Conservation (phyloP, 2,113 vertebrate species). For the Oryzias celebensis region DNA sequence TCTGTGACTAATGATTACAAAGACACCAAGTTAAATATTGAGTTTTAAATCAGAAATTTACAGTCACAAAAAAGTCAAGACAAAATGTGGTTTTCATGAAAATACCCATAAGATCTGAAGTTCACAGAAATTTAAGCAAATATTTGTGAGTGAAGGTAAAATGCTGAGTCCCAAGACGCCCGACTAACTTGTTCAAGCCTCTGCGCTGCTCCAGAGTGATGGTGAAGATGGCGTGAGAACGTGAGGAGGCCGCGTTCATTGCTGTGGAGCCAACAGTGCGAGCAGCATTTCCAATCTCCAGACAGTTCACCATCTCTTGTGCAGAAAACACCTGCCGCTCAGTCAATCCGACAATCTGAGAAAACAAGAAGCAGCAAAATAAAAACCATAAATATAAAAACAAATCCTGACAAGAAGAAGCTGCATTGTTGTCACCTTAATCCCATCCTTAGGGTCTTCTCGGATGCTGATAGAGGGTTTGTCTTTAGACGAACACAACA, state of each 20-base stretch:
- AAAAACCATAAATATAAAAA: not conserved
- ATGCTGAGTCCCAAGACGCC: not conserved
- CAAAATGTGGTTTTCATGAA: too few species aligned
- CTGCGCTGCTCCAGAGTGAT: conserved; percentile 88
- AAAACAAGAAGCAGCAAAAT: not conserved
- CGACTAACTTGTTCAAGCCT: conserved; percentile 86
- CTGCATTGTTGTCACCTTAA: conserved; percentile 81
- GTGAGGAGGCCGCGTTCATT: conserved; percentile 95
- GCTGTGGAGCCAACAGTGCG: conserved; percentile 93
- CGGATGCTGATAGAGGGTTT: conserved; percentile 85
- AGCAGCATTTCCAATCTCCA: conserved; percentile 89
- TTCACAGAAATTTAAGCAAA: conserved; percentile 3
- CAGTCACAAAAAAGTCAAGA: too few species aligned
- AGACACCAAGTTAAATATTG: too few species aligned
- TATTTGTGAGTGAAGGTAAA: not conserved
- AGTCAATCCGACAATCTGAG: conserved; percentile 89
- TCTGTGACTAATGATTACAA: too few species aligned
- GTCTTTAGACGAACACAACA: conserved; percentile 85
- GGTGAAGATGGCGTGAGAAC: conserved; percentile 97
- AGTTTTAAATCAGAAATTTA: too few species aligned
- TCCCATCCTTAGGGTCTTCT: conserved; percentile 94
- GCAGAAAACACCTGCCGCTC: conserved; percentile 83
- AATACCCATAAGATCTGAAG: too few species aligned
- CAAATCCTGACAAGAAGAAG: not conserved
- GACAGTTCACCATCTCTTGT: conserved; percentile 85